These are phyloP conservation scores for Apis florea DNA, from an alignment of 1,140 invertebrate genomes.

Conservation along the genomic window DNA sequence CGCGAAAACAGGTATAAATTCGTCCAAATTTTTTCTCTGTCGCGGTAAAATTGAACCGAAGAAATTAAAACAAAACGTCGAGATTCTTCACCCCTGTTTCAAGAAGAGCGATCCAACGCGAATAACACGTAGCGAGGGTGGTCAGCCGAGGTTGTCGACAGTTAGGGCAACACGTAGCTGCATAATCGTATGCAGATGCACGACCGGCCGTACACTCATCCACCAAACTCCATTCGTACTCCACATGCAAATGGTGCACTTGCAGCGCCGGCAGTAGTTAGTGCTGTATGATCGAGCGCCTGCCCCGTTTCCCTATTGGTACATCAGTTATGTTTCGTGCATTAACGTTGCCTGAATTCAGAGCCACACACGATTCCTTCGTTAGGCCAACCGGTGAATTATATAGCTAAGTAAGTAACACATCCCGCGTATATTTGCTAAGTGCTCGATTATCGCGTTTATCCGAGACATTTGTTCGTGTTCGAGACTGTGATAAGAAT, in stretches of 20 bases:
- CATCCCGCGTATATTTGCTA: neutral
- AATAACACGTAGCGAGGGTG: constrained; percentile 17
- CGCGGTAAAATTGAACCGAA: too few relatives aligned
- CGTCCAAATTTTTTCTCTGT: too few relatives aligned
- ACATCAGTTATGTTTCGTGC: constrained; percentile 47
- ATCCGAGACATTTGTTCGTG: too few relatives aligned
- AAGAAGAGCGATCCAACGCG: neutral
- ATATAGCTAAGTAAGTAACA: neutral
- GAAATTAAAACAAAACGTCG: neutral
- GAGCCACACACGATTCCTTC: neutral
- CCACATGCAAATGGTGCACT: constrained; percentile 63
- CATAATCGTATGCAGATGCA: constrained; percentile 68
- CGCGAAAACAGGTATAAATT: too few relatives aligned
- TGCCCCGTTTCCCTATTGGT: constrained; percentile 50
- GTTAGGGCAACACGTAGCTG: constrained; percentile 66
- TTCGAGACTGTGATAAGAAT: too few relatives aligned
- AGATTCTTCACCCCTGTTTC: constrained; percentile 20
- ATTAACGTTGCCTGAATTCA: constrained; percentile 18
- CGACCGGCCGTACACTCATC: constrained; percentile 59
- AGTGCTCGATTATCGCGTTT: too few relatives aligned
- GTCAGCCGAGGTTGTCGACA: constrained; percentile 55
- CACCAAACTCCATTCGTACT: constrained; percentile 65
- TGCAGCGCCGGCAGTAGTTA: constrained; percentile 55
- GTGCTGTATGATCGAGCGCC: constrained; percentile 59
- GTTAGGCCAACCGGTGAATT: neutral